Evolutionary conservation across 2,113 vertebrate genomes (phyloP).

Genomic region (Hippocampus zosterae): DNA sequence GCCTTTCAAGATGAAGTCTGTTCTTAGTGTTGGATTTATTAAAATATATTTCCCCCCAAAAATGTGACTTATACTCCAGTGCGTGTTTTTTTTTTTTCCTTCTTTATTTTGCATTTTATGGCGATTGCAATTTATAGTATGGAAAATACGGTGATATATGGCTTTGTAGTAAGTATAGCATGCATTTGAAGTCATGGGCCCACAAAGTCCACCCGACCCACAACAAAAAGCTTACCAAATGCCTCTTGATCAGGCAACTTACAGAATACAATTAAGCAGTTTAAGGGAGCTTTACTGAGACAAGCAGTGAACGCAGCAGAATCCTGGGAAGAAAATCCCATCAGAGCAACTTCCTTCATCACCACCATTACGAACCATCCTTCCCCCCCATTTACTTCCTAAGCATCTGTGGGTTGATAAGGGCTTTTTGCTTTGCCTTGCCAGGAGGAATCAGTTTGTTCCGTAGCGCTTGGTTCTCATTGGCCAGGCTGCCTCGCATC

Average conservation of each 20-base stretch:
- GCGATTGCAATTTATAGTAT: too few species aligned
- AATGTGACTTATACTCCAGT: too few species aligned
- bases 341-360: slow-evolving; percentile 25
- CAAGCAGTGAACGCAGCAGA: slow-evolving; percentile 46
- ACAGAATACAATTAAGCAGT: slow-evolving; percentile 73
- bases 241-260: slow-evolving; percentile 67
- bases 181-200: slow-evolving; percentile 25
- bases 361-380: slow-evolving; percentile 22
- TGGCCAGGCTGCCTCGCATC: slow-evolving; percentile 32
- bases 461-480: slow-evolving; percentile 26
- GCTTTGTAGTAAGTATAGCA: slow-evolving; percentile 3
- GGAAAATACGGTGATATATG: too few species aligned
- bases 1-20: too few species aligned
- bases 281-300: slow-evolving; percentile 64
- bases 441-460: slow-evolving; percentile 54
- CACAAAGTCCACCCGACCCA: slow-evolving; percentile 6
- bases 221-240: slow-evolving; percentile 50
- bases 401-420: slow-evolving; percentile 48
- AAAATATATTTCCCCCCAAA: too few species aligned
- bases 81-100: too few species aligned
- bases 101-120: too few species aligned
- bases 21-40: too few species aligned
- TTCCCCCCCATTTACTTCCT: slow-evolving; percentile 30
- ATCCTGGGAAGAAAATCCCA: slow-evolving; percentile 35
- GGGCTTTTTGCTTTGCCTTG: slow-evolving; percentile 16